A percentile compares a stretch with the other conserved stretches of the same genome.
These are phyloP conservation scores for Astyanax mexicanus DNA, from an alignment of 2,797 vertebrate species.

Conservation along the genomic window DNA sequence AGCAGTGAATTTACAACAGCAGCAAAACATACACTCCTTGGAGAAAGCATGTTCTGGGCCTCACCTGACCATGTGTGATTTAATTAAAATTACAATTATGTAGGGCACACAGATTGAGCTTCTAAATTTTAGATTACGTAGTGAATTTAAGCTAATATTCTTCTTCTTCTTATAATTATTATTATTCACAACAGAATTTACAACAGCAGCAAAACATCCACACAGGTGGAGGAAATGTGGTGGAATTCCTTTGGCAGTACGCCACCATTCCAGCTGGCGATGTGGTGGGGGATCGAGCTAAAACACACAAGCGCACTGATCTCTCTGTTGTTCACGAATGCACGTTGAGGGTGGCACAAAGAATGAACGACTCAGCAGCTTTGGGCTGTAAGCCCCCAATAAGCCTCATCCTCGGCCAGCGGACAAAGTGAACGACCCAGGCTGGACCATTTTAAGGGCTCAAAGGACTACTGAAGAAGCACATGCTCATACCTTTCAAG, in stretches of 20 bases:
- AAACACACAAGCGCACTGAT: conserved; percentile 29
- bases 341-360: conserved; percentile 30
- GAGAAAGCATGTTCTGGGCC: too few relatives aligned
- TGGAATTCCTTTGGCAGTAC: conserved; percentile 36
- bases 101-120: too few relatives aligned
- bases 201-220: background rate
- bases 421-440: conserved; percentile 38
- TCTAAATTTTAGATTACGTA: too few relatives aligned
- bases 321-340: conserved; percentile 37
- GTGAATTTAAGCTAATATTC: too few relatives aligned
- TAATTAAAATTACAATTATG: too few relatives aligned
- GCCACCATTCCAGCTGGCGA: conserved; percentile 27
- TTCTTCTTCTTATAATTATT: too few relatives aligned
- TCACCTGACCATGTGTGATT: too few relatives aligned
- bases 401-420: conserved; percentile 40
- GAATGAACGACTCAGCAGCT: conserved; percentile 56
- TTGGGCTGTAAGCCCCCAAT: conserved; percentile 48
- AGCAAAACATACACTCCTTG: too few relatives aligned
- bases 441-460: conserved; percentile 18
- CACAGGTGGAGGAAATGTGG: background rate
- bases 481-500: background rate
- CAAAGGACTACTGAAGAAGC: conserved; percentile 32
- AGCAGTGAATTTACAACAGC: too few relatives aligned
- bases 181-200: too few relatives aligned
- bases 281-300: conserved; percentile 21